Conservation (phyloP, 1,140 invertebrate genomes). For the Melipona quadrifasciata region DNA sequence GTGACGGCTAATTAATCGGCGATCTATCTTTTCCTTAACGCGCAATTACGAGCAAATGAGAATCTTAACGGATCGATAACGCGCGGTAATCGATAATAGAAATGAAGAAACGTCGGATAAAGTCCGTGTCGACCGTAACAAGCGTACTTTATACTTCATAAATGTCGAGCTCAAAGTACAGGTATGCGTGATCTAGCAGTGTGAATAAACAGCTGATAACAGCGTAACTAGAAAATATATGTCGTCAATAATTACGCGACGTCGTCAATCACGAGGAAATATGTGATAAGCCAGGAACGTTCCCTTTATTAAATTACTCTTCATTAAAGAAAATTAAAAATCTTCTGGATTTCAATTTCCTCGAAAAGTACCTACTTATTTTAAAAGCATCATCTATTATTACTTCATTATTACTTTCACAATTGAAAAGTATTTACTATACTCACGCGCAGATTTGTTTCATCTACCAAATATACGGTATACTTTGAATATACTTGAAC, state of each 20-base stretch:
- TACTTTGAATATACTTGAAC: no score
- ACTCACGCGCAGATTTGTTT: no score
- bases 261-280: not conserved
- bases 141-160: not conserved
- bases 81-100: not conserved
- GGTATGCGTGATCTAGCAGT: not conserved
- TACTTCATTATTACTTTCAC: no score
- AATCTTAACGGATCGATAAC: not conserved
- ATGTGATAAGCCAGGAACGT: not conserved
- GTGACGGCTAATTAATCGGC: not conserved
- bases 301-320: no score
- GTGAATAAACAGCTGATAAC: not conserved
- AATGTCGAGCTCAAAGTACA: conserved; percentile 27
- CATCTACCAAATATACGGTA: no score
- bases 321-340: no score
- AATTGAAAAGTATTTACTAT: no score
- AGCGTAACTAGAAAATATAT: not conserved
- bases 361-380: no score
- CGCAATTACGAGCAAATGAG: not conserved
- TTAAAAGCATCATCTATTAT: no score
- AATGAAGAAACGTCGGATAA: not conserved
- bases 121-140: conserved; percentile 4
- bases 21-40: not conserved
- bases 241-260: no score
- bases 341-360: no score